Conservation (phyloP, 2,113 vertebrate species). For the Cheirogaleus medius region DNA sequence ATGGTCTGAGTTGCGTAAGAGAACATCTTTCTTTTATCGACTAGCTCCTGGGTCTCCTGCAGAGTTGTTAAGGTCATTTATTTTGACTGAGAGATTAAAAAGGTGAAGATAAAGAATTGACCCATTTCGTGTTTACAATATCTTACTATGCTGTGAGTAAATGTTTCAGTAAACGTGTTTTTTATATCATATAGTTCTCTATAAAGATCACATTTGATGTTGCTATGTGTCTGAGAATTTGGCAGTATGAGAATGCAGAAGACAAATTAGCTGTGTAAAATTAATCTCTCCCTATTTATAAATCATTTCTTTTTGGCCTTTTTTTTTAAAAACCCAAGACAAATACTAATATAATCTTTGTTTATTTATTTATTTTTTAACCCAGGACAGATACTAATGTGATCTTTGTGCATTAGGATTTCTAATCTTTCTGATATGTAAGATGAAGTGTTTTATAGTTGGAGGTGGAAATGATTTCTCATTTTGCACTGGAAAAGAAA, state of each 20-base stretch:
- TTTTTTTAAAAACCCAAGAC: neutral
- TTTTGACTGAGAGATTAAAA: neutral
- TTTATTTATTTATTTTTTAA: neutral
- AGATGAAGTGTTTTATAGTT: constrained; percentile 8
- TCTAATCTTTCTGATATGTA: neutral
- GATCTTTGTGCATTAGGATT: neutral
- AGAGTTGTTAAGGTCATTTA: neutral
- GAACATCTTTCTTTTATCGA: neutral
- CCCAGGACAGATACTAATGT: neutral
- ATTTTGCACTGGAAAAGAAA: neutral
- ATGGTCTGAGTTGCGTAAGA: neutral
- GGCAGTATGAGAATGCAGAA: neutral
- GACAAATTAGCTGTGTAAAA: too few relatives aligned
- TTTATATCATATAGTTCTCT: neutral
- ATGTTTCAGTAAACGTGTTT: neutral
- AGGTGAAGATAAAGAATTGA: neutral
- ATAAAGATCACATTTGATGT: neutral
- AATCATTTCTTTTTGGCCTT: neutral
- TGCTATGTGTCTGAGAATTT: neutral
- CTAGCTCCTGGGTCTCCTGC: neutral
- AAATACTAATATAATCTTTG: neutral
- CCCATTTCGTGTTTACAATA: neutral
- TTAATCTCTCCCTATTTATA: neutral
- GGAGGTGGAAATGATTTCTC: neutral
- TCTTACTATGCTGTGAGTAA: neutral